A percentile compares a stretch with the other conserved stretches of the same genome.
These are phyloP conservation scores for Loriculus beryllinus DNA, from an alignment of 2,797 vertebrate genomes.

Conservation along the genomic window DNA sequence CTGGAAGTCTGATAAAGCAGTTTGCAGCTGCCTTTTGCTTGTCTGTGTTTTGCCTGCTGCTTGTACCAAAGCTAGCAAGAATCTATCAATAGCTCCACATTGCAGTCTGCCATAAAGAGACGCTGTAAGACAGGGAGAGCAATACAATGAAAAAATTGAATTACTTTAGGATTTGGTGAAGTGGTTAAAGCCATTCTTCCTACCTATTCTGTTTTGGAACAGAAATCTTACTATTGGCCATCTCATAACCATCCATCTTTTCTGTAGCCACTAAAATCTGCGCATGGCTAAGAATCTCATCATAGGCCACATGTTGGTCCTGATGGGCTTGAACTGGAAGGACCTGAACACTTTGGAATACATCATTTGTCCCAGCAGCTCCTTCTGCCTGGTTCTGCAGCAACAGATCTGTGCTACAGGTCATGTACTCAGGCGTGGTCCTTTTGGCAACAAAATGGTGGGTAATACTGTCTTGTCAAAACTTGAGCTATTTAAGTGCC, in stretches of 20 bases:
- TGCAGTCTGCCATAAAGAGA: not conserved
- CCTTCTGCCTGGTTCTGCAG: not conserved
- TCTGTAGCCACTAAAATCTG: not conserved
- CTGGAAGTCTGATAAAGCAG: not conserved
- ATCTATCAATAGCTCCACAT: not conserved
- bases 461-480: not conserved
- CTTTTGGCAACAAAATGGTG: not conserved
- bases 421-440: not conserved
- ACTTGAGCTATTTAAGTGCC: not conserved
- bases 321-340: not conserved
- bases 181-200: not conserved
- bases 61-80: not conserved
- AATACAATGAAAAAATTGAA: not conserved
- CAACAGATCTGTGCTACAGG: accelerated
- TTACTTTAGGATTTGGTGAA: not conserved
- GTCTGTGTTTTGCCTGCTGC: not conserved
- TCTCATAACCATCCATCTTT: not conserved
- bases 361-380: accelerated
- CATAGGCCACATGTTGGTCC: not conserved
- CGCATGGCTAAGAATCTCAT: not conserved
- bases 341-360: accelerated
- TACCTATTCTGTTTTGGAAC: not conserved
- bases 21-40: not conserved
- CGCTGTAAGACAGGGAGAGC: not conserved
- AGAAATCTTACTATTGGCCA: not conserved